Base-by-base conservation (phyloP, 2,888 invertebrate species). In the Nipponacmea schrenckii region DNA sequence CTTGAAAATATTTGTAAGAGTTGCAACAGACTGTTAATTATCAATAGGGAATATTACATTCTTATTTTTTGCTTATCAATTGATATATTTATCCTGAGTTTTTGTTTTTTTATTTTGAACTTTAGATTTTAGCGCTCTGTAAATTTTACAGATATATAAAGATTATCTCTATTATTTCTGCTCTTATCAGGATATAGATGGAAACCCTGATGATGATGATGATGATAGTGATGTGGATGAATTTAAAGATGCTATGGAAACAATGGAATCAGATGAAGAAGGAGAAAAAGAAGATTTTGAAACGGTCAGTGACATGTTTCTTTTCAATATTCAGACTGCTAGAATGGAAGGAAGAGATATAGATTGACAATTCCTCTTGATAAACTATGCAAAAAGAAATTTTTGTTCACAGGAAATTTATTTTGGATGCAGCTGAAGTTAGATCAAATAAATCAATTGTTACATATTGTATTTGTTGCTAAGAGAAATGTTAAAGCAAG, bases 261-360 rank as follows among this genome's bases (percentile, higher is more conserved):
- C 69, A 15, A 71, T 48, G 0, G 73, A 67, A 12, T 50, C 67
- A n/a, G 73, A 77, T 26, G 74, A 75, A 64, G 79, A 72, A 0
- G 76, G 68, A n/a, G 62, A 64, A 26, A 89, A 91, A 0, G 92
- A 92, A 24, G 81, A 81, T 15, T 79, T 74, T 78, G 84, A 85
- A 45, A 80, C 82, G n/a, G 83, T 84, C 74, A 78, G 79, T 72
- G 26, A n/a, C n/a, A n/a, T n/a, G n/a, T n/a, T n/a, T n/a, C n/a
- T n/a, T n/a, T n/a, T n/a, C n/a, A n/a, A n/a, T n/a, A n/a, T n/a
- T n/a, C n/a, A n/a, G n/a, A n/a, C n/a, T n/a, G n/a, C n/a, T n/a
- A n/a, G n/a, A n/a, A n/a, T n/a, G n/a, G n/a, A n/a, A n/a, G n/a
- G n/a, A n/a, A n/a, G n/a, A n/a, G n/a, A n/a, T n/a, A n/a, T n/a